Evolutionary conservation across 2,113 vertebrate species (phyloP).

Genomic region (Leptobrachium ailaonicum): DNA sequence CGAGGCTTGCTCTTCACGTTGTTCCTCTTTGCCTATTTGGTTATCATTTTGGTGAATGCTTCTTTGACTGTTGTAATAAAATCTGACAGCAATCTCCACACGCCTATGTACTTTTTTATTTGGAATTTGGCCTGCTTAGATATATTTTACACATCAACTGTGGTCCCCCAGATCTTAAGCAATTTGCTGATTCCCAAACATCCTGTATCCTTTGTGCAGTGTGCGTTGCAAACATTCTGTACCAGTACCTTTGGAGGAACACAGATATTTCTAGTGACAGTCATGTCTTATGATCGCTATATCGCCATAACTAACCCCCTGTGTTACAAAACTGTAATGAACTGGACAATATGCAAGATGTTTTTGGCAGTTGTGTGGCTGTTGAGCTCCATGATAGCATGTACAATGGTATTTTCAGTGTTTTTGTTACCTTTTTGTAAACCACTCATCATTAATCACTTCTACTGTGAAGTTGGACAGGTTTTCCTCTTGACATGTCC

Average conservation of each 20-base stretch:
- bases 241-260: conserved; percentile 51
- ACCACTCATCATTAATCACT: conserved; percentile 49
- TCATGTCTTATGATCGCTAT: conserved; percentile 57
- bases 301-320: conserved; percentile 55
- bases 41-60: conserved; percentile 47
- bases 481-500: conserved; percentile 20
- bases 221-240: conserved; percentile 54
- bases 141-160: conserved; percentile 53
- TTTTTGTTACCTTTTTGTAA: conserved; percentile 57
- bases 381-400: conserved; percentile 48
- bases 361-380: conserved; percentile 43
- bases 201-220: conserved; percentile 47
- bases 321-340: conserved; percentile 53
- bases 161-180: conserved; percentile 55
- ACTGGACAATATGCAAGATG: conserved; percentile 19
- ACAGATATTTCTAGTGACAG: conserved; percentile 54
- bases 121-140: conserved; percentile 53
- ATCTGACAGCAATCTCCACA: conserved; percentile 48
- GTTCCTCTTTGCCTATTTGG: conserved; percentile 44
- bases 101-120: conserved; percentile 58
- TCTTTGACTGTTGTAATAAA: conserved; percentile 49
- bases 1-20: conserved; percentile 34
- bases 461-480: conserved; percentile 55
- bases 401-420: conserved; percentile 49
- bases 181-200: conserved; percentile 33